phyloP scores from a whole-genome alignment of 2,113 vertebrate species.

The Connochaetes taurinus region DNA sequence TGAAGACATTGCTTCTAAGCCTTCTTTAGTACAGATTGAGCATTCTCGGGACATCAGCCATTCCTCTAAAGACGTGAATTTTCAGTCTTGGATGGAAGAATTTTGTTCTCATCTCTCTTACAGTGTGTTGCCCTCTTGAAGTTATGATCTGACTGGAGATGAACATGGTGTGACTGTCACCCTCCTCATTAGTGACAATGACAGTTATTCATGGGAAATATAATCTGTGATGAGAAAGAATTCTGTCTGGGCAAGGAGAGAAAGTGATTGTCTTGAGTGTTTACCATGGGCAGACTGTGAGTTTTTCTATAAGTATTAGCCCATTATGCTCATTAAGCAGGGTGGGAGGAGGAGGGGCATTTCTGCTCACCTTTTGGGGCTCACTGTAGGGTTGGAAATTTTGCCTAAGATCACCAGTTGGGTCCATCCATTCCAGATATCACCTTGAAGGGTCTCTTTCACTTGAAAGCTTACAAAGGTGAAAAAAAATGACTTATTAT shows the following conservation, averaged over 20 bases:
- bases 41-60: background rate
- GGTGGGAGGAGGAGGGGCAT: background rate
- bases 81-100: background rate
- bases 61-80: background rate
- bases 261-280: background rate
- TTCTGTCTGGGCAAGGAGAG: background rate
- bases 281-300: background rate
- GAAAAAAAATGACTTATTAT: background rate
- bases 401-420: background rate
- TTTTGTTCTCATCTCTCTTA: background rate
- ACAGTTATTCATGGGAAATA: background rate
- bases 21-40: background rate
- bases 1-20: background rate
- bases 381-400: background rate
- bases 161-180: background rate
- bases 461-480: slow-evolving; percentile 9
- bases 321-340: background rate
- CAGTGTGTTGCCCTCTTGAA: background rate
- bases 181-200: background rate
- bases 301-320: background rate
- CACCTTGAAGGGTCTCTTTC: background rate
- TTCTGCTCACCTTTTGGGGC: background rate
- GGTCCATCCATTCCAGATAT: background rate
- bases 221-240: background rate
- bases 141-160: background rate